These are phyloP conservation scores for Tenthredo distinguenda DNA, from an alignment of 2,888 invertebrate species.

Conservation along the genomic window DNA sequence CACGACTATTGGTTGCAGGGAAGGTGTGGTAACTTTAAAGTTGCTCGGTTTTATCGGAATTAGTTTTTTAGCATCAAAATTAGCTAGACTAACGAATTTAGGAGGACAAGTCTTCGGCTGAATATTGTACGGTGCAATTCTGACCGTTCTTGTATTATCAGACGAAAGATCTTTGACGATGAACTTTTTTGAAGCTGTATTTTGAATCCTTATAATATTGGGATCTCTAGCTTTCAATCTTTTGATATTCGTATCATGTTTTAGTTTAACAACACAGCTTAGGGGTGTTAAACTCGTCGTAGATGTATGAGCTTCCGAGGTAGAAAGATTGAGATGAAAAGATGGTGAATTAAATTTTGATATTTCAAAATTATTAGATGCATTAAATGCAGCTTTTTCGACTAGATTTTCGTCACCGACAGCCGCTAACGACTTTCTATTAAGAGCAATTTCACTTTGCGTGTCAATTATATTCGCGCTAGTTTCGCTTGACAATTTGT, in stretches of 20 bases:
- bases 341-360: neutral
- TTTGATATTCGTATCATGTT: neutral
- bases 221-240: conserved; percentile 39
- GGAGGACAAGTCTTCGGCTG: conserved; percentile 58
- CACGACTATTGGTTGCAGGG: conserved; percentile 57
- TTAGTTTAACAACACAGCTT: neutral
- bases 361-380: conserved; percentile 28
- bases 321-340: neutral
- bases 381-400: conserved; percentile 50
- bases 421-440: conserved; percentile 52
- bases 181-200: conserved; percentile 53
- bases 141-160: conserved; percentile 49
- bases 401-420: conserved; percentile 65
- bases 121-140: conserved; percentile 60
- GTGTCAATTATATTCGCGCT: neutral
- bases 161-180: conserved; percentile 49
- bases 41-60: conserved; percentile 66
- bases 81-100: conserved; percentile 65
- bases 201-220: conserved; percentile 49
- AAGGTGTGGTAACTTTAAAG: conserved; percentile 61
- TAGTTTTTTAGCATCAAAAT: conserved; percentile 65
- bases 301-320: neutral
- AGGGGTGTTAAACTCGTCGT: neutral
- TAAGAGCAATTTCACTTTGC: neutral
- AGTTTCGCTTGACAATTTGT: neutral